Base-by-base conservation (phyloP, 2,797 vertebrate species). In the Lemur catta region DNA sequence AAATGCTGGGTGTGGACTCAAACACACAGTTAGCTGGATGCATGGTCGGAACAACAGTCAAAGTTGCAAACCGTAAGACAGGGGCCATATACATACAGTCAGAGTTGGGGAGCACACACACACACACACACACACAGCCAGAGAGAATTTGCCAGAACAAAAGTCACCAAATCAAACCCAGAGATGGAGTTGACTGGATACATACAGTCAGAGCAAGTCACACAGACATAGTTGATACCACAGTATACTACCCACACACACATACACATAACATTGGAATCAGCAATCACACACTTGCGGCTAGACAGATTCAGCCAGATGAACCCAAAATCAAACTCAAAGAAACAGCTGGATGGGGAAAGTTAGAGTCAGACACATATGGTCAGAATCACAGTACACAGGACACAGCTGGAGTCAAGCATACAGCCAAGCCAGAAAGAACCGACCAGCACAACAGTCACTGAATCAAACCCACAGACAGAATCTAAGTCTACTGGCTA, bases 121-220 rank as follows among this genome's bases (percentile, higher is more conserved):
- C 35, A 85, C 48, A 41, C 48, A 71, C 33, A 46, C 46, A 79
- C 28, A 67, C 30, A 69, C 1, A 95, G 55, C 63, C 82, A 63
- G 41, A 95, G 81, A 95, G 57, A 74, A 94, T 89, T 84, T 91
- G 8, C 89, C 71, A 91, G 63, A 96, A 82, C 7, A 87, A 71
- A 41, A 38, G 59, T 91, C 84, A 85, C 22, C 61, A 84, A 94
- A 86, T 78, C 18, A 89, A 90, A 95, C 82, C 90, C 55, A 91
- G 59, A 90, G 57, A 95, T 65, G 38, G 69, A 93, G 33, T 43
- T 84, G 75, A 50, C 22, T 78, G 10, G 52, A 65, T 72, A 89
- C n/a, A 76, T 61, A 55, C 13, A 93, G 63, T 61, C n/a, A 63
- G 67, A 90, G 46, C 43, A 87, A 93, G 76, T 94, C 92, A 91